Base-by-base conservation (phyloP, 2,888 invertebrate genomes). In the Eremobia ochroleuca region DNA sequence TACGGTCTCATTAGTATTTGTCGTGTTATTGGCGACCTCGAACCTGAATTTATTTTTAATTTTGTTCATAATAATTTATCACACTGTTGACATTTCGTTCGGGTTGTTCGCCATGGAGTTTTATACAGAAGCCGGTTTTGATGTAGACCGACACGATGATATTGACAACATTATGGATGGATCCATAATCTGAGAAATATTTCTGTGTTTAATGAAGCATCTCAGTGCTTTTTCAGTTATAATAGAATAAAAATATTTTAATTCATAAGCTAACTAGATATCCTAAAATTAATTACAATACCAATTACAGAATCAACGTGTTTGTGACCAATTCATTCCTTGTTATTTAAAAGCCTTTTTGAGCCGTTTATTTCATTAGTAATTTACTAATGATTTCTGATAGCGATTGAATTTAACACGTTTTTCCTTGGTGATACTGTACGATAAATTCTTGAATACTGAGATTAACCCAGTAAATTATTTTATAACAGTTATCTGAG, bases 31-130 rank as follows among this genome's bases (percentile, higher is more conserved):
- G 76, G 61, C 34, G 73, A 83, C 81, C 75, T 86, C 68, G 71
- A 76, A 79, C 59, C 49, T 75, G 66, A 76, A 62, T 86, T 73
- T 81, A 87, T 88, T 89, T 87, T 84, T 77, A 90, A 76, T 82
- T 73, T 77, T 64, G 72, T 75, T 75, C 77, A n/a, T n/a, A n/a
- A 79, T 28, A 61, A 72, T 76, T 73, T 78, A 72, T 25, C 62
- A 61, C 76, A 62, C 72, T 70, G 79, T 73, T 86, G 81, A 84
- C 85, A 84, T 90, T 89, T 84, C 76, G 65, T 67, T 40, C 62
- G 61, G 46, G 40, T 67, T 55, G 75, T 58, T 61, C 34, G 34
- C 49, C 58, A 75, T 75, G 43, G 5, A 49, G 61, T 68, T 73
- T 73, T 76, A 11, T 43, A 65, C 43, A 67, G 76, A 83, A 81